A percentile compares a stretch with the other conserved stretches of the same genome.
These are phyloP conservation scores for Turnix velox DNA, from an alignment of 2,113 vertebrate genomes.

Conservation along the genomic window DNA sequence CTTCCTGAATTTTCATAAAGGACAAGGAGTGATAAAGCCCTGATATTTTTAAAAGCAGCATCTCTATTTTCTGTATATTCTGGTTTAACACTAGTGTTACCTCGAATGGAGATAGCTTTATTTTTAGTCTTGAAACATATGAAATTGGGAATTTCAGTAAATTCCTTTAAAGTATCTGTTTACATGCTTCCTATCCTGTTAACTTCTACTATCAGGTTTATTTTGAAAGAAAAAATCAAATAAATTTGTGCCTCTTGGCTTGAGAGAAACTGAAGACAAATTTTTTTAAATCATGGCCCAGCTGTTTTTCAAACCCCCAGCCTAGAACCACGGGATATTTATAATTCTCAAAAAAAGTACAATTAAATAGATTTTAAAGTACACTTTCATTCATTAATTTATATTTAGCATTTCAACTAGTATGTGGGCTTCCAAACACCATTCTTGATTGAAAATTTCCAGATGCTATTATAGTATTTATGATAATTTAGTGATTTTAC, in stretches of 20 bases:
- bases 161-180: background rate
- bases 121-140: background rate
- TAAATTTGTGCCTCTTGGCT: background rate
- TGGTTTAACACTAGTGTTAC: background rate
- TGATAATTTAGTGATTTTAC: background rate
- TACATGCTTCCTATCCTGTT: background rate
- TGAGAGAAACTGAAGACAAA: background rate
- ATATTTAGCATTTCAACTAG: slow-evolving; percentile 19
- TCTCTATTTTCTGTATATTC: background rate
- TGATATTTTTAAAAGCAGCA: background rate
- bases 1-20: background rate
- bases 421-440: background rate
- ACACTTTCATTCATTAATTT: background rate
- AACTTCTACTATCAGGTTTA: background rate
- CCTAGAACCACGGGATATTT: background rate
- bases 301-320: background rate
- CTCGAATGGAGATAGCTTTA: background rate
- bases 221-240: slow-evolving; percentile 17
- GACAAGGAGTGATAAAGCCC: background rate
- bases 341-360: background rate
- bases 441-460: background rate
- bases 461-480: background rate
- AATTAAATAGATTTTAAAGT: slow-evolving; percentile 1
- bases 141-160: background rate
- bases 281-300: background rate